Percentiles rank a stretch among this genome's conserved stretches.
Conservation (phyloP, 2,797 vertebrate species). For the Pseudochirops cupreus region DNA sequence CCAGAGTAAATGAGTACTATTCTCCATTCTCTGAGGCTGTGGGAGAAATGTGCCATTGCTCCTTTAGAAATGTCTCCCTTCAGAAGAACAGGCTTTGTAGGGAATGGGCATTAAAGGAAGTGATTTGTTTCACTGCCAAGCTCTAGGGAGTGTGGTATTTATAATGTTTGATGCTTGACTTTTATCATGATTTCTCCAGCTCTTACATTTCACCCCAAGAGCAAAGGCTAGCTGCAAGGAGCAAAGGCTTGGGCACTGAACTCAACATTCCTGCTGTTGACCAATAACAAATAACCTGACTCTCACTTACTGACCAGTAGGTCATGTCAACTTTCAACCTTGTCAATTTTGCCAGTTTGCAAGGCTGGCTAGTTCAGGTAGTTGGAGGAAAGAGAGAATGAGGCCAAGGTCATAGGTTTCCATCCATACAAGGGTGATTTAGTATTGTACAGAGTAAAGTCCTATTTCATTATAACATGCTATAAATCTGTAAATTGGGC, state of each 20-base stretch:
- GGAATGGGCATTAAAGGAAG: conserved; percentile 44
- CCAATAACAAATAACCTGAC: conserved; percentile 11
- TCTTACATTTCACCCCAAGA: conserved; percentile 35
- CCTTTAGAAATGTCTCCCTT: not conserved
- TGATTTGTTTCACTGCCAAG: conserved; percentile 52
- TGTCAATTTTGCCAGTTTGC: not conserved
- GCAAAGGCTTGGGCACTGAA: not conserved
- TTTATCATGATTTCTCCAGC: conserved; percentile 63
- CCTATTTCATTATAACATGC: not conserved
- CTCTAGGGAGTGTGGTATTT: conserved; percentile 39
- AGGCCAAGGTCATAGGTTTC: conserved; percentile 41
- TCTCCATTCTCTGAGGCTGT: not conserved
- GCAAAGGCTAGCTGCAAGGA: not conserved
- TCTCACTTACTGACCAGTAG: not conserved
- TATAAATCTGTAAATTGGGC: not conserved
- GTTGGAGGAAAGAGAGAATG: conserved; percentile 1
- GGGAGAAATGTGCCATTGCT: not conserved
- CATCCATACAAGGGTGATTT: conserved; percentile 49
- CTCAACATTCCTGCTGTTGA: not conserved
- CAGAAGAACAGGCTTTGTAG: not conserved
- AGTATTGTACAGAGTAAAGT: not conserved
- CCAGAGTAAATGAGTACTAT: not conserved
- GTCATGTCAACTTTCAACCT: not conserved
- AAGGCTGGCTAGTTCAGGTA: not conserved
- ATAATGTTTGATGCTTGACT: conserved; percentile 47